phyloP scores from a whole-genome alignment of 2,797 vertebrate genomes.

The Numenius phaeopus region DNA sequence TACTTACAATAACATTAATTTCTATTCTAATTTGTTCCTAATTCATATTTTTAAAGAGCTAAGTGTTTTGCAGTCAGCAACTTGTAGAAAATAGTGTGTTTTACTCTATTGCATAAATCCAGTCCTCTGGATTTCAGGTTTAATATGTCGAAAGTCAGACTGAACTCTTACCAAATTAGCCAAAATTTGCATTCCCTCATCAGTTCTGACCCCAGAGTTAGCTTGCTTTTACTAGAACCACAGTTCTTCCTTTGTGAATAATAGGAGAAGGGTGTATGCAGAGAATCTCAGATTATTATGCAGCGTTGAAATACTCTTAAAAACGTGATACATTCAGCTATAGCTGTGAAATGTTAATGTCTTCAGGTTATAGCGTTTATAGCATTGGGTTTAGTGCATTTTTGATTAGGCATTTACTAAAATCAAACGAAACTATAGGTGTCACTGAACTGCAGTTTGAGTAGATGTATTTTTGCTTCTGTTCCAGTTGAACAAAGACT shows the following conservation, averaged over 20 bases:
- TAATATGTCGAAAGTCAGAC: not conserved
- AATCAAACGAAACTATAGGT: not conserved
- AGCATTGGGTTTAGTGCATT: not conserved
- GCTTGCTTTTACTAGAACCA: not conserved
- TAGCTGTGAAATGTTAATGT: not conserved
- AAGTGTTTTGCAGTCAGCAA: not conserved
- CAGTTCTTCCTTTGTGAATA: not conserved
- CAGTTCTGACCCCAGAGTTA: not conserved
- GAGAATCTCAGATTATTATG: not conserved
- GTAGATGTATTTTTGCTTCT: not conserved
- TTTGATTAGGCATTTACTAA: not conserved
- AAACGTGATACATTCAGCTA: not conserved
- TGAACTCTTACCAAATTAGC: not conserved
- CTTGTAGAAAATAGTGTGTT: not conserved
- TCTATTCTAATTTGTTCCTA: not conserved
- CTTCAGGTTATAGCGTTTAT: not conserved
- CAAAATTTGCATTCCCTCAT: not conserved
- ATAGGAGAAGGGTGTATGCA: not conserved
- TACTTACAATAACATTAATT: not conserved
- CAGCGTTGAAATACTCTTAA: not conserved
- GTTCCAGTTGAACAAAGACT: not conserved
- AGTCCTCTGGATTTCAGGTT: not conserved
- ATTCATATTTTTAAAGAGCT: not conserved
- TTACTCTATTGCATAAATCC: not conserved
- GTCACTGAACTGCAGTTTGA: not conserved